These are phyloP conservation scores for Sarcophilus harrisii DNA, from an alignment of 2,797 vertebrate genomes.

Conservation along the genomic window DNA sequence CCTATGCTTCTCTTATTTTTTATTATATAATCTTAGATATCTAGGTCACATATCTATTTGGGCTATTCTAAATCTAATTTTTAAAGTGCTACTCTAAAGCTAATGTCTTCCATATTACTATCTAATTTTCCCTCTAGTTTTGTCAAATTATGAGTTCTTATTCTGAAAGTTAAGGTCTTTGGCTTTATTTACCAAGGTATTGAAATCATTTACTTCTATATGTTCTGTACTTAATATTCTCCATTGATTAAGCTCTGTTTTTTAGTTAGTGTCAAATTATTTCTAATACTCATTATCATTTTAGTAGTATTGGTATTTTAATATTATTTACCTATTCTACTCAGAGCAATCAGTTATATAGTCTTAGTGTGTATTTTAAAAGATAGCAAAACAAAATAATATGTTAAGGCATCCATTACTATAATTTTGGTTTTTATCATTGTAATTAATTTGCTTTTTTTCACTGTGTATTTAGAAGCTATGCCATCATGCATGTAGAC, in stretches of 20 bases:
- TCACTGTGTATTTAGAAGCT: too few species aligned
- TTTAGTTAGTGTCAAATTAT: background rate
- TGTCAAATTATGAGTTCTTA: background rate
- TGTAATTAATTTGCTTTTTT: too few species aligned
- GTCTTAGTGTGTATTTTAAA: background rate
- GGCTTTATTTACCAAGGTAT: background rate
- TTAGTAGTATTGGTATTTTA: background rate
- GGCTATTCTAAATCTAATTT: background rate
- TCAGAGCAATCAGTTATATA: background rate
- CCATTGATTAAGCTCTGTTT: background rate
- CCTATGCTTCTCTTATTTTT: background rate
- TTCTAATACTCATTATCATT: background rate
- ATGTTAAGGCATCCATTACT: too few species aligned
- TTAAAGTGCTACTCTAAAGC: background rate
- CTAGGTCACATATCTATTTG: background rate
- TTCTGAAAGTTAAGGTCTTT: background rate
- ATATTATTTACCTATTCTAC: background rate
- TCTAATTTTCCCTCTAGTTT: background rate
- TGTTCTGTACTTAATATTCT: background rate
- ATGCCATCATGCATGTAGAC: background rate
- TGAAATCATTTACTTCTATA: background rate
- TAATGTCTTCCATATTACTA: background rate
- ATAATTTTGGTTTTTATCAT: too few species aligned
- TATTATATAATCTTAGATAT: background rate
- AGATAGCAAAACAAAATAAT: too few species aligned